phyloP scores from a whole-genome alignment of 2,113 vertebrate species.

The Nycticryphes semicollaris region DNA sequence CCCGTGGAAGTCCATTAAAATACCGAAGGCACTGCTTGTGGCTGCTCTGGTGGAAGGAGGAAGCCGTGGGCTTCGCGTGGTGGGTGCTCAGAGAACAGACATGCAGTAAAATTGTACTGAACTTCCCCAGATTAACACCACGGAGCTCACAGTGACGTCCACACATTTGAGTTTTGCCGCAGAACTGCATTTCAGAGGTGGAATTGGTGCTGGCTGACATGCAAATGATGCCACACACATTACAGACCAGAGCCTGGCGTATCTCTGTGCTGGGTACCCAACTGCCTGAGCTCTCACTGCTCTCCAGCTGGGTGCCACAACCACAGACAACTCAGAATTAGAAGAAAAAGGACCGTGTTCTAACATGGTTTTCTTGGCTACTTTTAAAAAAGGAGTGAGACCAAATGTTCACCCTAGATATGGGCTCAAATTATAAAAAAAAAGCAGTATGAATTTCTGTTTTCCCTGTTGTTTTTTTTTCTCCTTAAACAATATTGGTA shows the following conservation, averaged over 20 bases:
- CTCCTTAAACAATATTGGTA: not conserved
- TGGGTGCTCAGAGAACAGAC: not conserved
- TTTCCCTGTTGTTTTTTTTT: not conserved
- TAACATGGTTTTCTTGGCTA: not conserved
- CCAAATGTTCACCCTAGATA: not conserved
- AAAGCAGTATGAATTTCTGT: rapidly evolving
- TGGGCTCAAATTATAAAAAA: not conserved
- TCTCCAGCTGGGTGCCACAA: not conserved
- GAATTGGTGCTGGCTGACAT: not conserved
- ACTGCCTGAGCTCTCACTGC: not conserved
- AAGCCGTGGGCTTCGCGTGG: not conserved
- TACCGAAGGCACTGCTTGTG: not conserved
- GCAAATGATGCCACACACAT: not conserved
- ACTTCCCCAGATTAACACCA: not conserved
- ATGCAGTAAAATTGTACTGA: not conserved
- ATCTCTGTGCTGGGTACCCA: not conserved
- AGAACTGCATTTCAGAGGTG: not conserved
- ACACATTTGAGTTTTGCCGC: not conserved
- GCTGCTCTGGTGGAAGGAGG: not conserved
- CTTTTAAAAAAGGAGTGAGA: not conserved
- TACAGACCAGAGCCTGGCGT: not conserved
- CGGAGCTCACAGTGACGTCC: not conserved
- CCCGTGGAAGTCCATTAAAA: not conserved
- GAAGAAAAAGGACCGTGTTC: not conserved
- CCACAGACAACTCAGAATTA: rapidly evolving